Conservation (phyloP, 2,888 invertebrate species). For the Drosophila diplacantha region DNA sequence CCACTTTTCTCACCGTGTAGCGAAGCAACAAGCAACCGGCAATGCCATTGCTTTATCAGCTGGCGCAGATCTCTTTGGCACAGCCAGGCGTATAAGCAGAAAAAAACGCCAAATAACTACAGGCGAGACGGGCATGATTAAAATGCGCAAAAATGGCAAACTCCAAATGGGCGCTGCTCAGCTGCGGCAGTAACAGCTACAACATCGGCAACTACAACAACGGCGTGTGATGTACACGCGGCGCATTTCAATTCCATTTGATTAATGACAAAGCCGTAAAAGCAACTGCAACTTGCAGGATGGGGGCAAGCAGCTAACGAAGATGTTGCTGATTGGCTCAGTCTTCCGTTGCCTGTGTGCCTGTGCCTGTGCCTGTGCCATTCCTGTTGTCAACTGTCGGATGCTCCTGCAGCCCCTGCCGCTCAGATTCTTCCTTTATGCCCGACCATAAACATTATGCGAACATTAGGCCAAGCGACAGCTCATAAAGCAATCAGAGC, state of each 20-base stretch:
- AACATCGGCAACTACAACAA: slow-evolving; percentile 41
- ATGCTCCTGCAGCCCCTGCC: slow-evolving; percentile 20
- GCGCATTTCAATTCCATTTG: slow-evolving; percentile 73
- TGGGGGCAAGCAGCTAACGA: slow-evolving; percentile 45
- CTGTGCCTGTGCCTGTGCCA: background rate
- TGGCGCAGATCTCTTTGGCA: slow-evolving; percentile 58
- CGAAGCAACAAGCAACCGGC: slow-evolving; percentile 28
- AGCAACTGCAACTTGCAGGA: slow-evolving; percentile 59
- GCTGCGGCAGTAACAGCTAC: slow-evolving; percentile 43
- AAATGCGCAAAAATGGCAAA: slow-evolving; percentile 70
- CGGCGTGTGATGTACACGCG: slow-evolving; percentile 68
- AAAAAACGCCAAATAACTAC: slow-evolving; percentile 65
- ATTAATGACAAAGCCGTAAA: slow-evolving; percentile 71
- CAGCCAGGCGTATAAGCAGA: slow-evolving; percentile 48
- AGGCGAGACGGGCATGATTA: slow-evolving; percentile 70
- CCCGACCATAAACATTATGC: slow-evolving; percentile 53
- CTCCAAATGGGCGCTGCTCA: slow-evolving; percentile 70
- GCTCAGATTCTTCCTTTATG: slow-evolving; percentile 50
- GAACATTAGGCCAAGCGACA: slow-evolving; percentile 36
- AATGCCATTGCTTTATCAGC: slow-evolving; percentile 56
- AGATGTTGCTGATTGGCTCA: slow-evolving; percentile 70
- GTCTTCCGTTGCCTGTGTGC: slow-evolving; percentile 40
- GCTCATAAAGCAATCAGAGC: slow-evolving; percentile 49
- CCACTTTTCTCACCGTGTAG: too few species aligned
- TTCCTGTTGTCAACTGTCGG: slow-evolving; percentile 42